These are phyloP conservation scores for Helicorthomorpha holstii DNA, from an alignment of 1,140 invertebrate species.

Conservation along the genomic window DNA sequence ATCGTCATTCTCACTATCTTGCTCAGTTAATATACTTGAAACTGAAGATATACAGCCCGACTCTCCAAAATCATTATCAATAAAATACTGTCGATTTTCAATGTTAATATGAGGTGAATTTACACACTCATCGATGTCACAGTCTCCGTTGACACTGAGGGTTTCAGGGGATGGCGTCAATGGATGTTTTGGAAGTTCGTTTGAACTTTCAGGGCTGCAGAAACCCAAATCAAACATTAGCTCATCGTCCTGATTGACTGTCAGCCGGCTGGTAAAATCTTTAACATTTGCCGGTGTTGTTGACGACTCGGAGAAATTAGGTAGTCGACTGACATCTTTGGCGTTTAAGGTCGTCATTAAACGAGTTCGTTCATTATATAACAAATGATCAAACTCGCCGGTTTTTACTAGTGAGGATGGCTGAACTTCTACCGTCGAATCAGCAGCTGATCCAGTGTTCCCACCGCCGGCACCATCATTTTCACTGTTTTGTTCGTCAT, in stretches of 20 bases:
- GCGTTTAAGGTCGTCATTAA: background rate
- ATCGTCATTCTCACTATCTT: background rate
- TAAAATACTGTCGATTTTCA: too few relatives aligned
- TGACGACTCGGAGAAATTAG: too few relatives aligned
- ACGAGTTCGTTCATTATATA: background rate
- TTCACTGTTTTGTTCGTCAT: slow-evolving; percentile 9
- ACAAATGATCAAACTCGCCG: too few relatives aligned
- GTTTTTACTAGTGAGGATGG: background rate
- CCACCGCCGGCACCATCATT: slow-evolving; percentile 12
- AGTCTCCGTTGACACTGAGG: background rate
- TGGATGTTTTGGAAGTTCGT: background rate
- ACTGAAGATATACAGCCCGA: background rate
- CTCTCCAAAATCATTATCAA: too few relatives aligned
- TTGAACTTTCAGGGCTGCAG: background rate
- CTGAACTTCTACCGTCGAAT: background rate
- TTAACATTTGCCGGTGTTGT: too few relatives aligned
- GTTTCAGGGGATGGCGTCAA: background rate
- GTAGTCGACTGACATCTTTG: background rate
- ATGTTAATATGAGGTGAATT: background rate
- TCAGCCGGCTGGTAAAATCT: background rate
- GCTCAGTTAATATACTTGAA: background rate
- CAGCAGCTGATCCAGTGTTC: background rate
- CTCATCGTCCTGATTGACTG: background rate
- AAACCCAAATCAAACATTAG: background rate
- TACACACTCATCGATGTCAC: background rate